Conservation (phyloP, 2,888 invertebrate genomes). For the Lycophotia porphyrea region DNA sequence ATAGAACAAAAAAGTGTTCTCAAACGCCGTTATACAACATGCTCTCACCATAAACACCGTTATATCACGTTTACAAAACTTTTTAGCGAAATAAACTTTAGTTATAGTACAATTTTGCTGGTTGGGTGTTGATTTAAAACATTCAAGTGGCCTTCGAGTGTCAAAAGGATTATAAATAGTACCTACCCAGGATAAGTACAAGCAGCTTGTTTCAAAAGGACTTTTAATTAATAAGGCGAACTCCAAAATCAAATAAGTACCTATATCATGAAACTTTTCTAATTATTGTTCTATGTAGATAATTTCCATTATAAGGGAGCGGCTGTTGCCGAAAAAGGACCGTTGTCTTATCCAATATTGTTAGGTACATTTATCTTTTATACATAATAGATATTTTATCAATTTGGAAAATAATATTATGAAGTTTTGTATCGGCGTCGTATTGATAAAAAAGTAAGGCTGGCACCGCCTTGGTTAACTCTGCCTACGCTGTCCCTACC, state of each 20-base stretch:
- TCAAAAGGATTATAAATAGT: constrained; percentile 12
- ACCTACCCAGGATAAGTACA: not conserved
- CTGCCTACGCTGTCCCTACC: not conserved
- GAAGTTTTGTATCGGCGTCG: too few species aligned
- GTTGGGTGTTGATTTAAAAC: constrained; percentile 19
- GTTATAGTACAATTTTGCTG: too few species aligned
- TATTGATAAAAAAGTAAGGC: too few species aligned
- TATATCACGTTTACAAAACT: too few species aligned
- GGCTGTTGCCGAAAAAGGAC: not conserved
- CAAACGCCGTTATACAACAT: too few species aligned
- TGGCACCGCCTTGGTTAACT: too few species aligned
- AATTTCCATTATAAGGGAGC: not conserved
- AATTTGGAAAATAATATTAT: constrained; percentile 11
- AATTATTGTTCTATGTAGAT: constrained; percentile 7
- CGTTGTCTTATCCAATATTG: not conserved
- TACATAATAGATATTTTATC: not conserved
- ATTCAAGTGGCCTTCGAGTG: constrained; percentile 4
- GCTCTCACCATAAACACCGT: too few species aligned
- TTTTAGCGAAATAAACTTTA: too few species aligned
- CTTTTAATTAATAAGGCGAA: constrained; percentile 2
- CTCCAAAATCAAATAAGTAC: constrained; percentile 12
- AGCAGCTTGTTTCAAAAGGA: constrained; percentile 9
- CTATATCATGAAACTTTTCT: not conserved
- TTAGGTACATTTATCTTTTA: not conserved
- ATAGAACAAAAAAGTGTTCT: too few species aligned